Percentiles rank a stretch among this genome's conserved stretches.
Conservation (phyloP, 2,888 invertebrate genomes). For the Thumatha senex region DNA sequence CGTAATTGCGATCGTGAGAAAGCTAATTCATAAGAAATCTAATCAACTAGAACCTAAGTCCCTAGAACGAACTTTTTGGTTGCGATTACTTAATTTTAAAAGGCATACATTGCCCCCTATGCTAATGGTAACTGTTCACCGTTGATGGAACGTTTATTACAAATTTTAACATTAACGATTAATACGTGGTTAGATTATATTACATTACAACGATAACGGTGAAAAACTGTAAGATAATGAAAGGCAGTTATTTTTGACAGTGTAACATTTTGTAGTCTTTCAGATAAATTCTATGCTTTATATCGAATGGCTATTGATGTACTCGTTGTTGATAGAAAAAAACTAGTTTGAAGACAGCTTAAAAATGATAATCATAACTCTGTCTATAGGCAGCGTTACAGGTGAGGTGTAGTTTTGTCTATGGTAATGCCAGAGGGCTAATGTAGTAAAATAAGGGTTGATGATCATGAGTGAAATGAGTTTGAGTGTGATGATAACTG, state of each 20-base stretch:
- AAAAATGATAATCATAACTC: background rate
- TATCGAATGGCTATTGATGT: slow-evolving; percentile 9
- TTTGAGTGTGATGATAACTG: slow-evolving; percentile 14
- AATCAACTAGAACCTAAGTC: slow-evolving; percentile 78
- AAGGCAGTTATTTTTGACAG: slow-evolving; percentile 71
- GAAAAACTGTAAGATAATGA: slow-evolving; percentile 58
- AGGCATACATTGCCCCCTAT: slow-evolving; percentile 66
- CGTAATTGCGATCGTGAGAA: slow-evolving; percentile 43
- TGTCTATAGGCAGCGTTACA: slow-evolving; percentile 10
- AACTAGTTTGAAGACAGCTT: background rate
- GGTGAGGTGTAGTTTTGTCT: slow-evolving; percentile 16
- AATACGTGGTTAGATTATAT: slow-evolving; percentile 54
- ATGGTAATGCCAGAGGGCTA: slow-evolving; percentile 31
- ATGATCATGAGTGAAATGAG: slow-evolving; percentile 14
- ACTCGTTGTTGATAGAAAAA: background rate
- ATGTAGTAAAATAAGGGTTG: slow-evolving; percentile 15
- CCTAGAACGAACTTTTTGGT: slow-evolving; percentile 83
- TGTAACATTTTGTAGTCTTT: slow-evolving; percentile 55
- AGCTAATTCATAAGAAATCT: slow-evolving; percentile 52
- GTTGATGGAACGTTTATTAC: slow-evolving; percentile 80
- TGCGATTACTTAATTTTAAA: slow-evolving; percentile 76
- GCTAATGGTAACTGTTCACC: slow-evolving; percentile 82
- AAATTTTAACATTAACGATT: slow-evolving; percentile 71
- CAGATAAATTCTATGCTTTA: slow-evolving; percentile 8
- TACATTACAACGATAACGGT: slow-evolving; percentile 58